A percentile compares a stretch with the other conserved stretches of the same genome.
These are phyloP conservation scores for Taxidea taxus DNA, from an alignment of 2,113 vertebrate species.

Conservation along the genomic window DNA sequence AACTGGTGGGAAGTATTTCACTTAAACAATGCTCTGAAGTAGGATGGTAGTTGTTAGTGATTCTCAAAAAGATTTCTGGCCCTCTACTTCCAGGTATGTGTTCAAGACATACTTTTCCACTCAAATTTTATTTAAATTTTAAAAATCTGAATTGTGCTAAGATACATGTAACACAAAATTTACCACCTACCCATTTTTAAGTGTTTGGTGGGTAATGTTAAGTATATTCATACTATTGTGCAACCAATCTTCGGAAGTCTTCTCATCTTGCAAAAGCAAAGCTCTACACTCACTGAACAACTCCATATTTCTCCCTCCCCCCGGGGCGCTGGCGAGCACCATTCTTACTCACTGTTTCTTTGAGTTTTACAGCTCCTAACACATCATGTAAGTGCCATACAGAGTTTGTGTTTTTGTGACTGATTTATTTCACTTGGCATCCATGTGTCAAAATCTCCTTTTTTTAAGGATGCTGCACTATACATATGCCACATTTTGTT, in stretches of 20 bases:
- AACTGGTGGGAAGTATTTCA: background rate
- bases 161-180: background rate
- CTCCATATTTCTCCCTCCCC: background rate
- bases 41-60: background rate
- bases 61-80: background rate
- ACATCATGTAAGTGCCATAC: background rate
- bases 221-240: background rate
- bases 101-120: background rate
- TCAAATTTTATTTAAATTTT: background rate
- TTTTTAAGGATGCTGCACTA: background rate
- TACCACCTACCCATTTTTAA: background rate
- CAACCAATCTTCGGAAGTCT: background rate
- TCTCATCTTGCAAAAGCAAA: background rate
- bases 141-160: background rate
- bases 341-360: background rate
- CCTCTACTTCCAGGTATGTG: background rate
- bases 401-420: background rate
- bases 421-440: background rate
- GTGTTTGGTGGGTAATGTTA: background rate
- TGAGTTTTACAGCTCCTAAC: background rate
- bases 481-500: background rate
- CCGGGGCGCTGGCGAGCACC: accelerated
- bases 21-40: background rate
- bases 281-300: background rate
- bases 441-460: background rate